phyloP scores from a whole-genome alignment of 2,797 vertebrate species.

The Characodon lateralis region DNA sequence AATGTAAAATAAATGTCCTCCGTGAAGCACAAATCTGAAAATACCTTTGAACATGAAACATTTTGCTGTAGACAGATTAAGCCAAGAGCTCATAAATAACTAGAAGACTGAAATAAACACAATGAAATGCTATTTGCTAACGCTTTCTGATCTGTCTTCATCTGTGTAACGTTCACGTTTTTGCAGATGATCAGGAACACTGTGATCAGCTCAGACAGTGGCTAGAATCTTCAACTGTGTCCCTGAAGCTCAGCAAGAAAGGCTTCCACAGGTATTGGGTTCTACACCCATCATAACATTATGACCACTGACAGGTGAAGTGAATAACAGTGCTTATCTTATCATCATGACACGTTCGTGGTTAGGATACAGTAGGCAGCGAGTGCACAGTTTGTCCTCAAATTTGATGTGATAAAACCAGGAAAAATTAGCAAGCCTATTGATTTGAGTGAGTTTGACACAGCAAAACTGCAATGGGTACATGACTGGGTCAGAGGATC shows the following conservation, averaged over 20 bases:
- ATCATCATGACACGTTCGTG: neutral
- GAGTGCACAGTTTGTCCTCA: neutral
- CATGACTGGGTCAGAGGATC: neutral
- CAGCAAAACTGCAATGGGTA: neutral
- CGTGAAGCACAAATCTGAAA: neutral
- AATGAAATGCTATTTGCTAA: neutral
- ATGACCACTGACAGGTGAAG: neutral
- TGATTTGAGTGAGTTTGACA: neutral
- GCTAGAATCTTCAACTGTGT: constrained; percentile 72
- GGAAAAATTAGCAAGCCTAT: too few relatives aligned
- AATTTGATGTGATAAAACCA: neutral
- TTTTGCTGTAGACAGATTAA: neutral
- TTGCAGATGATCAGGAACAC: constrained; percentile 61
- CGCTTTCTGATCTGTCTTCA: neutral
- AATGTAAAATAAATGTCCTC: neutral
- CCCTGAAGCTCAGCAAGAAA: constrained; percentile 82
- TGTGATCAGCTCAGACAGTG: constrained; percentile 67
- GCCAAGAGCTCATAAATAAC: neutral
- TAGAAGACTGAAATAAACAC: neutral
- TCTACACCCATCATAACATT: neutral
- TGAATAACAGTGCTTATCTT: neutral
- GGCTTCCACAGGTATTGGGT: constrained; percentile 90
- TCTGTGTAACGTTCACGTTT: neutral
- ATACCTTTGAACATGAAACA: neutral
- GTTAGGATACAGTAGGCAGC: neutral